Evolutionary conservation across 2,888 invertebrate genomes (phyloP), one percentile per base, ranked within the genome.

Genomic region (Eupithecia subfuscata): DNA sequence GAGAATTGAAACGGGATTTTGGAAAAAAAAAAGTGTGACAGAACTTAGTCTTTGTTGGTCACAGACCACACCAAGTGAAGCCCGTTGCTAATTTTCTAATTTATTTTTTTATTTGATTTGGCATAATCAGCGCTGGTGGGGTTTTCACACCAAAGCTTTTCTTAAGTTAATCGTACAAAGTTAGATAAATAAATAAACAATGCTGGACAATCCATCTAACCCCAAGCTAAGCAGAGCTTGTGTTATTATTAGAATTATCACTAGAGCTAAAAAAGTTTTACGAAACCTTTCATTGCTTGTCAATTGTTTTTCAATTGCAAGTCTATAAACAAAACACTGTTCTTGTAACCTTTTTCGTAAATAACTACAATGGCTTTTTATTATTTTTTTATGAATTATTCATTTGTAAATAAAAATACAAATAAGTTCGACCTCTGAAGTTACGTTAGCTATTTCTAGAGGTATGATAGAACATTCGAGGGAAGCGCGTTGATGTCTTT

Each of bases 61-160:
- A 82, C 76, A 79, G 92, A 93, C 93, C 94, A 93, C 94, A 95
- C 92, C 87, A 87, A 85, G 79, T 88, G 91, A 90, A 84, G 83
- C 87, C 90, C 94, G 92, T 94, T 88, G 90, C 92, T 90, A 94
- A 94, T 94, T 93, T 89, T 87, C 86, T 84, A 90, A 92, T 92
- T 91, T 87, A 85, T 76, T 77, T 79, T 69, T 64, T 73, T 69
- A 71, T 37, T 40, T 67, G 9, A 22, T 40, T 67, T 40, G 34
- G 11, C 65, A 40, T 34, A n/a, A 2, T 40, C 40, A n/a, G n/a
- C 6, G 22, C 5, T 11, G 6, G 3, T 65, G 7, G 12, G 63
- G 60, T 16, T 16, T 64, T 34, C 22, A 4, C 25, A 60, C 25
- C 56, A 56, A 5, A 22, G n/a, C 11, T 56, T 22, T 22, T 22